Conservation (phyloP, 2,113 vertebrate genomes). For the Ophthalmolycus amberensis region DNA sequence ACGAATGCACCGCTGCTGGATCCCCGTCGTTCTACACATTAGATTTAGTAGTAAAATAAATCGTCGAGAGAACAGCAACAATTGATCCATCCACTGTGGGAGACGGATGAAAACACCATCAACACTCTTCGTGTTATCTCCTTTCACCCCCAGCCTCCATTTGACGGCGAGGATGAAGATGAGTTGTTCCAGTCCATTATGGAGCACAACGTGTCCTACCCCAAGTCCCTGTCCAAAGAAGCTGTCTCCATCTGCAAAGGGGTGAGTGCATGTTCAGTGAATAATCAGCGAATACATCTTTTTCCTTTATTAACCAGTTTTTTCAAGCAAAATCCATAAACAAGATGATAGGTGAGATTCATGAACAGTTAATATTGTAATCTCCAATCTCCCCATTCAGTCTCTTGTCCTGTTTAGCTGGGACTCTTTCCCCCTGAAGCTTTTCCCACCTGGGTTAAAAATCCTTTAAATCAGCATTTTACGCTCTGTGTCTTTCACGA, state of each 20-base stretch:
- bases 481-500: slow-evolving; percentile 5
- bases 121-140: background rate
- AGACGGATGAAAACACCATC: slow-evolving; percentile 1
- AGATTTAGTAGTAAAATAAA: background rate
- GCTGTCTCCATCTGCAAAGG: slow-evolving; percentile 98
- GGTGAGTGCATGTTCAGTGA: slow-evolving; percentile 82
- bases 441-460: background rate
- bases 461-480: slow-evolving; percentile 16
- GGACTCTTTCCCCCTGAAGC: background rate
- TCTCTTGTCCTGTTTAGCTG: slow-evolving; percentile 16
- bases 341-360: background rate
- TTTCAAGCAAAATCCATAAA: background rate
- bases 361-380: background rate
- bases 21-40: background rate
- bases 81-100: background rate
- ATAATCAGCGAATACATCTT: background rate
- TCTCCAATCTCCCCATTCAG: background rate
- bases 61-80: background rate
- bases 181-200: slow-evolving; percentile 99
- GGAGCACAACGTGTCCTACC: slow-evolving; percentile 97
- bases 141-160: slow-evolving; percentile 87
- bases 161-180: slow-evolving; percentile 97
- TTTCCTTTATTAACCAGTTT: background rate
- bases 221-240: slow-evolving; percentile 96
- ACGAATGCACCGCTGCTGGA: background rate